These are phyloP conservation scores for Chymomyza amoena DNA, from an alignment of 2,888 invertebrate species.

Conservation along the genomic window DNA sequence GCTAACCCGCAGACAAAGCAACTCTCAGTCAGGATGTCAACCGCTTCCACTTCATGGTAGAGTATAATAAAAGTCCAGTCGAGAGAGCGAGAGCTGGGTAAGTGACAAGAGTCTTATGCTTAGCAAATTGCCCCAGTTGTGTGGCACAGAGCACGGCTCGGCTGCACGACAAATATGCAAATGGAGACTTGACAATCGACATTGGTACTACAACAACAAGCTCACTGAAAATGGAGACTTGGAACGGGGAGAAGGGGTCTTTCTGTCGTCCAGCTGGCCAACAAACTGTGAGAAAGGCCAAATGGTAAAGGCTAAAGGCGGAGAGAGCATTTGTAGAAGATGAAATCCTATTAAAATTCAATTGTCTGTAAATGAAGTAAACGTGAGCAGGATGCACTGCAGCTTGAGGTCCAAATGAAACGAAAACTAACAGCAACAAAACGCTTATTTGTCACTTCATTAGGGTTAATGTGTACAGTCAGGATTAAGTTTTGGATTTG, in stretches of 20 bases:
- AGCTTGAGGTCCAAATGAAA: constrained; percentile 1
- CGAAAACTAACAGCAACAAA: constrained; percentile 19
- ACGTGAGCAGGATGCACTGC: constrained; percentile 4
- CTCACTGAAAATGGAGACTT: too few relatives aligned
- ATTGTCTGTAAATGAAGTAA: constrained; percentile 68
- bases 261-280: neutral
- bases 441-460: constrained; percentile 69
- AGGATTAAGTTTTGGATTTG: constrained; percentile 63
- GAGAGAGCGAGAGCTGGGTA: constrained; percentile 58
- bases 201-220: neutral
- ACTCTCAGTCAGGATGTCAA: too few relatives aligned
- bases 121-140: constrained; percentile 2
- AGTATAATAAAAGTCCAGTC: constrained; percentile 41
- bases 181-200: constrained; percentile 37
- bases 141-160: neutral
- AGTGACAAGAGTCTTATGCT: constrained; percentile 9
- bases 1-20: too few relatives aligned
- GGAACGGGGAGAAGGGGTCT: neutral
- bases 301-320: constrained; percentile 11
- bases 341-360: constrained; percentile 68
- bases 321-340: constrained; percentile 28
- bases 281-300: constrained; percentile 1
- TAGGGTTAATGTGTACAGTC: constrained; percentile 66
- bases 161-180: constrained; percentile 60
- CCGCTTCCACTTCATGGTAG: neutral